Evolutionary conservation across 2,888 invertebrate species (phyloP), one percentile per base, ranked within the genome.

Genomic region (Cephalotes varians): DNA sequence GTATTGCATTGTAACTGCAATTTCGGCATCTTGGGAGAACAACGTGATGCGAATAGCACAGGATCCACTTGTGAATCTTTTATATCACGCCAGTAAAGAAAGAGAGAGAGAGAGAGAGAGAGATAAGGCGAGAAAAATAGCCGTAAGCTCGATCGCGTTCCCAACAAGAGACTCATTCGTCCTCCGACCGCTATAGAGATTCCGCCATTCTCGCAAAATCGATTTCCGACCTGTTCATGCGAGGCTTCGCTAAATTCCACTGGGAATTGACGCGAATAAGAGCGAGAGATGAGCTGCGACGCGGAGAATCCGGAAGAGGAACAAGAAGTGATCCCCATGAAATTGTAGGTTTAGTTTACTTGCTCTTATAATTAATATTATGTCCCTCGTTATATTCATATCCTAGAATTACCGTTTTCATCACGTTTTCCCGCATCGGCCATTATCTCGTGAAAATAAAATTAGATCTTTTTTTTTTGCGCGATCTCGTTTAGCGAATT

Each of bases 311-410:
- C 83, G 65, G 84, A 89, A 76, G 87, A 86, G 62, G 81, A 76
- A 69, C 82, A 74, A 49, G 82, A 85, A 82, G 84, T 87, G 86
- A 90, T 40, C 72, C 84, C 88, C 34, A 82, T 82, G 86, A 90
- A 88, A 84, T 89, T 86, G 88, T 90, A 88, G 64, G 88, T 90
- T 79, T 81, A 69, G 86, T 85, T 87, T 86, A 65, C 64, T 82
- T 64, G 56, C 71, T 69, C 62, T 77, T 76, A 34, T 18, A 47
- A 65, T 56, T 73, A 60, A 31, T 62, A 21, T 47, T 40, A 47
- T 62, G 15, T 47, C 44, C 34, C 25, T 18, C 49, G n/a, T n/a
- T n/a, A n/a, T 21, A 21, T 21, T 21, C 3, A 37, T 28, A 40
- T 21, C 31, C 21, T 34, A 15, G 28, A 40, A 34, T 25, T 51